These are phyloP conservation scores for Nyctalus aviator DNA, from an alignment of 2,797 vertebrate species.

Conservation along the genomic window DNA sequence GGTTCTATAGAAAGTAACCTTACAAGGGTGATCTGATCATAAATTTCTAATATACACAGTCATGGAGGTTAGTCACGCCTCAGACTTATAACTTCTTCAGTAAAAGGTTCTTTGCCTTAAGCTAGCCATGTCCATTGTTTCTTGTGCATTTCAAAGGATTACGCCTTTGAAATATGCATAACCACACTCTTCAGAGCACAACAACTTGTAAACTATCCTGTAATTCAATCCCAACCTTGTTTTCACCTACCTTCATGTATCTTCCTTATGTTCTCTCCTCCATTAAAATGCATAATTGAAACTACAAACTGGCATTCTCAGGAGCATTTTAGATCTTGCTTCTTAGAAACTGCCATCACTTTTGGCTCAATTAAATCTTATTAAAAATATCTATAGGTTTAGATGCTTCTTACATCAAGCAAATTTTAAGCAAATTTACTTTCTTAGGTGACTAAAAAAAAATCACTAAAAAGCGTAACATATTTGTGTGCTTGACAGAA, in stretches of 20 bases:
- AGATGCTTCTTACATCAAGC: not conserved
- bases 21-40: not conserved
- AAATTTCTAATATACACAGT: not conserved
- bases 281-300: not conserved
- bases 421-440: constrained; percentile 5
- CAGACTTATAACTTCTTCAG: not conserved
- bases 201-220: not conserved
- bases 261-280: not conserved
- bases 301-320: not conserved
- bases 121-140: not conserved
- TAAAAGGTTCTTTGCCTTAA: not conserved
- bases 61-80: not conserved
- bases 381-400: not conserved
- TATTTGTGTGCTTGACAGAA: not conserved
- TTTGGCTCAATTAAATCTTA: not conserved
- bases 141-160: not conserved
- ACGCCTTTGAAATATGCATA: not conserved
- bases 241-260: not conserved
- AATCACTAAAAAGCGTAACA: not conserved
- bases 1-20: not conserved
- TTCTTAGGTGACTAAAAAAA: not conserved
- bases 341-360: not conserved
- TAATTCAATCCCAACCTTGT: not conserved
- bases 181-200: not conserved
- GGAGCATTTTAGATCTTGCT: not conserved